Evolutionary conservation across 2,113 vertebrate species (phyloP).

Genomic region (Hoplias malabaricus): DNA sequence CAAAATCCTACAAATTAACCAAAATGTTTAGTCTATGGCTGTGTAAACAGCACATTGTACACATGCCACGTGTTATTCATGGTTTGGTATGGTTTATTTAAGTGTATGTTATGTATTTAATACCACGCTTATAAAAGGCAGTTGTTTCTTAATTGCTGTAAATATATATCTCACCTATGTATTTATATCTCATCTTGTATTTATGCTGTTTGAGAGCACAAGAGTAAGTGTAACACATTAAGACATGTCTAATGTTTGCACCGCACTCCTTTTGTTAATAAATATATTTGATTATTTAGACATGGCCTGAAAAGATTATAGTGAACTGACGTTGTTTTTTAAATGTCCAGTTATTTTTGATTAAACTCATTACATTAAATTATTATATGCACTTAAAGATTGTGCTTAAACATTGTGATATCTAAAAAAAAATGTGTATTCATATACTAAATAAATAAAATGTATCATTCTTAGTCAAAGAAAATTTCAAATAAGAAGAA

Average conservation of each 20-base stretch:
- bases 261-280: neutral
- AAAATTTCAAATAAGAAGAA: no score
- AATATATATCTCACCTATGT: neutral
- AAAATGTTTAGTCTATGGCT: neutral
- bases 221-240: neutral
- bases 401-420: neutral
- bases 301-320: neutral
- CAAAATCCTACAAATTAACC: no score
- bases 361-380: neutral
- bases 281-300: neutral
- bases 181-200: neutral
- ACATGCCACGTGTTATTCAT: neutral
- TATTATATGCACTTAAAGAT: neutral
- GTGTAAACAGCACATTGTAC: neutral
- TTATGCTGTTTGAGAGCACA: neutral
- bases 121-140: neutral
- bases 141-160: neutral
- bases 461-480: no score
- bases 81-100: neutral
- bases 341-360: neutral
- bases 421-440: neutral
- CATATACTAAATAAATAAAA: neutral
- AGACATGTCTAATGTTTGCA: neutral
- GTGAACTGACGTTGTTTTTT: neutral
- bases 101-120: neutral